Base-by-base conservation (phyloP, 2,113 vertebrate species). In the Microcebus ravelobensis region DNA sequence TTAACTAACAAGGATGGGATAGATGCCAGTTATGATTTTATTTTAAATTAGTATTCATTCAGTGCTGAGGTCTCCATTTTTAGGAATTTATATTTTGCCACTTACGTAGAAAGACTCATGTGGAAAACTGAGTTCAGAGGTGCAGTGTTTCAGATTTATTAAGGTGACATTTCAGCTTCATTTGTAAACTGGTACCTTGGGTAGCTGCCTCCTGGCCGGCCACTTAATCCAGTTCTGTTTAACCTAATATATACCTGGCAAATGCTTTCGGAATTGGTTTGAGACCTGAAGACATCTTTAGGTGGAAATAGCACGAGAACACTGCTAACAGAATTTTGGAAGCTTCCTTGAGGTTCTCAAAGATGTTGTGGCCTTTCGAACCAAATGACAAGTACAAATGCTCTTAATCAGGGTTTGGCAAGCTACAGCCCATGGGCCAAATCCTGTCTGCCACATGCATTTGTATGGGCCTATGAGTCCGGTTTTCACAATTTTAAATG, bases 221-320 rank as follows among this genome's bases (percentile, higher is more conserved):
- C 67, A 90, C 88, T 86, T 90, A 89, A 94, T 86, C 45, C 25
- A 52, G 17, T n/a, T 89, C 73, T 90, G 12, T 89, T 95, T 92
- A 95, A 89, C 68, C 48, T 90, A 89, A 65, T 89, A 85, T 61
- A 59, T 59, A 52, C 42, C 34, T 86, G 39, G 67, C 68, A 94
- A 94, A 77, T 79, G 67, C 59, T 55, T 95, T 95, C 65, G 85
- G 92, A 91, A 91, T 93, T 95, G 42, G 27, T 74, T 45, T 25
- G 25, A 93, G 90, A 92, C 90, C 36, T 76, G 3, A n/a, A 87
- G 70, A 90, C 81, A 88, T 79, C 21, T 8, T 67, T 68, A 39
- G 21, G 31, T 70, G 34, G 57, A 87, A 85, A 85, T 13, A 57
- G 10, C 42, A 67, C 91, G 65, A 42, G 36, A 71, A 57, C 52